Evolutionary conservation across 2,797 vertebrate genomes (phyloP).

Genomic region (Lepidocolaptes lacrymiger): DNA sequence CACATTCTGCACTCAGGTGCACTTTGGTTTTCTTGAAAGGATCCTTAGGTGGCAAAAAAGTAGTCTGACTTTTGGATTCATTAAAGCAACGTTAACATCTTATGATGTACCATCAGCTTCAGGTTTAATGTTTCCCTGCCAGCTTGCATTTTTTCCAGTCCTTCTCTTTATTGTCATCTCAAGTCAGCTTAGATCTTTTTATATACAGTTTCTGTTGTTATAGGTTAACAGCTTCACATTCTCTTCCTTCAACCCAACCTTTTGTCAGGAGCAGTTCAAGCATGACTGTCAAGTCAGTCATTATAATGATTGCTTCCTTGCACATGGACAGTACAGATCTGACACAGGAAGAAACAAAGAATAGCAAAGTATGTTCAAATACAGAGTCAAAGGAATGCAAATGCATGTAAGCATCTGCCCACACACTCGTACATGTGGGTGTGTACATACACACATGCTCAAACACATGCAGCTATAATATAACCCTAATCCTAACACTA

Average conservation of each 20-base stretch:
- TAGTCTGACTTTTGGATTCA: not conserved
- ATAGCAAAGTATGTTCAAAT: not conserved
- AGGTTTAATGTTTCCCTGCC: not conserved
- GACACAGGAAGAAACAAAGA: not conserved
- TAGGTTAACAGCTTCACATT: not conserved
- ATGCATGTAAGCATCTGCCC: too few relatives aligned
- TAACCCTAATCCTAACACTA: not conserved
- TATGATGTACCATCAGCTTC: not conserved
- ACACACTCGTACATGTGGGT: rapidly evolving
- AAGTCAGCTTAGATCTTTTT: not conserved
- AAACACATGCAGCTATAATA: not conserved
- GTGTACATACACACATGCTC: rapidly evolving
- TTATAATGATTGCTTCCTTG: not conserved
- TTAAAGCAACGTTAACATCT: not conserved
- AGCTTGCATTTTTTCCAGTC: not conserved
- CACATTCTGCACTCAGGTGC: not conserved
- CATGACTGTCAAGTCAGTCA: not conserved
- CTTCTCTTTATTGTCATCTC: not conserved
- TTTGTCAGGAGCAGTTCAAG: conserved; percentile 2
- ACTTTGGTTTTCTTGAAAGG: not conserved
- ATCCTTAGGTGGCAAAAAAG: not conserved
- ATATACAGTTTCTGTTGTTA: not conserved
- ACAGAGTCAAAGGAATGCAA: not conserved
- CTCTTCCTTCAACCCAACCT: not conserved
- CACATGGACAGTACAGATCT: not conserved